phyloP scores from a whole-genome alignment of 2,113 vertebrate genomes.

The Platichthys stellatus region DNA sequence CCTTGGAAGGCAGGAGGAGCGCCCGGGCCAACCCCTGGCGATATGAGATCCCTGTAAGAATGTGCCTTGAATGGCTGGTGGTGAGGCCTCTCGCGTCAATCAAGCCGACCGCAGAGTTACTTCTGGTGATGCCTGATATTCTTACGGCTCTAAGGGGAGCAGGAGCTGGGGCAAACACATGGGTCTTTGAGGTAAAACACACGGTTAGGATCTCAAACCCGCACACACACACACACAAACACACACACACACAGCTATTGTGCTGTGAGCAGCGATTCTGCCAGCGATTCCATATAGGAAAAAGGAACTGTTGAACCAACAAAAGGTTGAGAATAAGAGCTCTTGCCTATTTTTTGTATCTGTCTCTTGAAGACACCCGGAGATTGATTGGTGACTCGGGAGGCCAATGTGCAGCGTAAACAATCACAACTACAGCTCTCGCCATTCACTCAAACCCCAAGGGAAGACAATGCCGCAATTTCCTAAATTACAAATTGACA shows the following conservation, averaged over 20 bases:
- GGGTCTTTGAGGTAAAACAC: slow-evolving; percentile 57
- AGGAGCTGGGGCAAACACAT: slow-evolving; percentile 35
- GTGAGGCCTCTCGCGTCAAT: slow-evolving; percentile 71
- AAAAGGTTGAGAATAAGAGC: slow-evolving; percentile 51
- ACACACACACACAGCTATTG: slow-evolving; percentile 11
- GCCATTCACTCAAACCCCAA: slow-evolving; percentile 36
- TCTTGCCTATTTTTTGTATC: slow-evolving; percentile 28
- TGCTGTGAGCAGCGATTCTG: slow-evolving; percentile 44
- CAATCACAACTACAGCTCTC: slow-evolving; percentile 45
- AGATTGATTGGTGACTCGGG: slow-evolving; percentile 63
- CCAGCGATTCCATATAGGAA: slow-evolving; percentile 40
- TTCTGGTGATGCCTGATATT: slow-evolving; percentile 68
- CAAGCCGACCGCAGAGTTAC: slow-evolving; percentile 66
- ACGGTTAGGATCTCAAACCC: slow-evolving; percentile 30
- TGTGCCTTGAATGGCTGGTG: slow-evolving; percentile 78
- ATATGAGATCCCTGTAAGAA: slow-evolving; percentile 87
- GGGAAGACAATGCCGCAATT: slow-evolving; percentile 74
- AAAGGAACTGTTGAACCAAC: slow-evolving; percentile 58
- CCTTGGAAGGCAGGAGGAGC: slow-evolving; percentile 86
- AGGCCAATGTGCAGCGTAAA: slow-evolving; percentile 73
- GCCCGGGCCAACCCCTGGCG: slow-evolving; percentile 85
- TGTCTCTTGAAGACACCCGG: slow-evolving; percentile 34
- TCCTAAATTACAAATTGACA: slow-evolving; percentile 80
- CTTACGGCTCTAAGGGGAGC: slow-evolving; percentile 54
- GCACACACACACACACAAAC: slow-evolving; percentile 2